Conservation (phyloP, 2,113 vertebrate genomes). For the Osmerus mordax region DNA sequence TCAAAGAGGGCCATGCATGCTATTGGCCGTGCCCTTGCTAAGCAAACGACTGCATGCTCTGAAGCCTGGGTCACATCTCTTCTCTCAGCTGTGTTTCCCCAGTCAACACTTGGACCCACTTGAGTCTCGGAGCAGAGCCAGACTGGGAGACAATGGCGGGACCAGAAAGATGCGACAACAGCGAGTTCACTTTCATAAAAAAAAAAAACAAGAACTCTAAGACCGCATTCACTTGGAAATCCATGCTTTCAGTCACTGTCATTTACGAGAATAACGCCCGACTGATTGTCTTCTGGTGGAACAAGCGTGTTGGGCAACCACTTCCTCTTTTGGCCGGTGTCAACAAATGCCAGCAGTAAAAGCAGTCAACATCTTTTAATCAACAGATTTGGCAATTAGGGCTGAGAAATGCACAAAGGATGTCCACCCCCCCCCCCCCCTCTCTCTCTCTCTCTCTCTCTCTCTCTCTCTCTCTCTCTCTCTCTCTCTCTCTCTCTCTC, state of each 20-base stretch:
- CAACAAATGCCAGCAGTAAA: constrained; percentile 36
- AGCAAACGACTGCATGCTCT: too few species aligned
- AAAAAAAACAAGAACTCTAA: constrained; percentile 16
- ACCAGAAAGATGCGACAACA: too few species aligned
- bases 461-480: constrained; percentile 54
- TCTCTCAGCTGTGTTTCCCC: too few species aligned
- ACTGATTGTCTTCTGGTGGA: constrained; percentile 12
- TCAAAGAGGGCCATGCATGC: too few species aligned
- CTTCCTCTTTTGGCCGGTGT: constrained; percentile 33
- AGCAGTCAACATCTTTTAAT: constrained; percentile 46
- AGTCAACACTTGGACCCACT: too few species aligned
- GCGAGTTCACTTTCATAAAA: constrained; percentile 14
- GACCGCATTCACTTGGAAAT: constrained; percentile 21
- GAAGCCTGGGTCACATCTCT: too few species aligned
- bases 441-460: too few species aligned
- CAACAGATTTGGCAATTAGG: constrained; percentile 45
- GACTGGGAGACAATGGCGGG: constrained; percentile 14
- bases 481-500: constrained; percentile 42
- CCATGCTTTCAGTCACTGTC: neutral
- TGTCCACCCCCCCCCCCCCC: constrained; percentile 37
- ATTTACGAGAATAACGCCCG: constrained; percentile 3
- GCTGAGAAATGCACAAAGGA: constrained; percentile 60
- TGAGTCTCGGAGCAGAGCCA: neutral
- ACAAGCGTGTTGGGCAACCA: constrained; percentile 28
- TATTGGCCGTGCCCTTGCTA: too few species aligned